Percentiles rank a stretch among this genome's conserved stretches.
Conservation (phyloP, 1,140 invertebrate species). For the Penaeus indicus region DNA sequence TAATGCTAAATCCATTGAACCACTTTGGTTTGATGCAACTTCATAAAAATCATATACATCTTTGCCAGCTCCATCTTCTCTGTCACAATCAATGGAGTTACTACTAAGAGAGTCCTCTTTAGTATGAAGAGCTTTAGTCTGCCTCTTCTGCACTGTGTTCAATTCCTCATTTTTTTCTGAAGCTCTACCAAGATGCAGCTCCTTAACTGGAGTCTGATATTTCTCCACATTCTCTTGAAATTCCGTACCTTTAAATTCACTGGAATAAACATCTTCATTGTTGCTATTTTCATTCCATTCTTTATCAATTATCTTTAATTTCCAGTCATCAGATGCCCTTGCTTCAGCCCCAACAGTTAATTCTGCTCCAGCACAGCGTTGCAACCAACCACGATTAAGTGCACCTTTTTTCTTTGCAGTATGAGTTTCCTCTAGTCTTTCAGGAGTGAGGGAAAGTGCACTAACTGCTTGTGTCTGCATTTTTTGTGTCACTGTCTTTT, state of each 20-base stretch:
- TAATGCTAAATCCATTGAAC: not conserved
- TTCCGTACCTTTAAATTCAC: not conserved
- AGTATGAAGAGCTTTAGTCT: not conserved
- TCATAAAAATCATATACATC: constrained; percentile 43
- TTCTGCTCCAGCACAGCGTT: constrained; percentile 32
- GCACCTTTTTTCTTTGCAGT: constrained; percentile 20
- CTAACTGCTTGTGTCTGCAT: constrained; percentile 1
- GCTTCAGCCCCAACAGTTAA: not conserved
- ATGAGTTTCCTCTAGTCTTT: not conserved
- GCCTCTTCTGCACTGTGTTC: not conserved
- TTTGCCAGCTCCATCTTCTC: not conserved
- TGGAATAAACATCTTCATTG: not conserved
- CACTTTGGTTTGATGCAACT: not conserved
- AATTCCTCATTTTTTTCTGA: not conserved
- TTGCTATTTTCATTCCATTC: constrained; percentile 24
- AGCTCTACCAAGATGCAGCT: not conserved
- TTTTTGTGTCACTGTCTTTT: too few species aligned
- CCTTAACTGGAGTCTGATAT: not conserved
- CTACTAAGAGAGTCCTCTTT: not conserved
- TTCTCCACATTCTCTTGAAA: not conserved
- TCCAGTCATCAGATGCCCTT: constrained; percentile 38
- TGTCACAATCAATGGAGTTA: not conserved
- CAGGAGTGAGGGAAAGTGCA: constrained; percentile 9
- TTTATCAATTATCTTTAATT: constrained; percentile 46
- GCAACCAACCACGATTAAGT: constrained; percentile 47